Base-by-base conservation (phyloP, 2,797 vertebrate genomes). In the Cyprinella venusta region DNA sequence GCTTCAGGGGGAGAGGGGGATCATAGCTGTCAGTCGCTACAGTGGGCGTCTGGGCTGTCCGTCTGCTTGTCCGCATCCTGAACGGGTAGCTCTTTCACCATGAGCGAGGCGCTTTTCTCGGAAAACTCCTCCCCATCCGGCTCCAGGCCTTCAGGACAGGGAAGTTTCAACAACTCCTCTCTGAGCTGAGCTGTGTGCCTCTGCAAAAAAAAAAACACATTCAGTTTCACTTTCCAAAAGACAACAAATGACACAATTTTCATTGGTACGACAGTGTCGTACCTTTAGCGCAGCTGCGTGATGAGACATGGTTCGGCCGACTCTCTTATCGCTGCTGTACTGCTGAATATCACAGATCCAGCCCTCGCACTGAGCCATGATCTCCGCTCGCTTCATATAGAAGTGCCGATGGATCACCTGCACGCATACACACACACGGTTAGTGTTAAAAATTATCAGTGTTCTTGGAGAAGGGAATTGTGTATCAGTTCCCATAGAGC, bases 291-390 rank as follows among this genome's bases (percentile, higher is more conserved):
- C 98, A 36, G 98, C 98, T 42, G 98, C 98, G 0, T 99, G 98
- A 85, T 99, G 98, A 87, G 98, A 99, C 98, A 99, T 99, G 68
- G 98, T 99, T 87, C 98, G 96, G 83, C 98, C 98, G 2, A 99
- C 98, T 81, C 98, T 93, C 90, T 99, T 99, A 90, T 99, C 98
- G 4, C 97, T 98, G 96, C 98, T 99, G 93, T 99, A 98, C 93
- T 99, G 98, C 93, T 99, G 98, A 89, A 99, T 98, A 93, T 99
- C 98, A 6, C 97, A 94, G 88, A 99, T 99, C 98, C 98, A 99
- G 87, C 99, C 97, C 88, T 99, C 98, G 86, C 98, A 99, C 92
- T 99, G 98, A 71, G 96, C 95, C 97, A 99, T 98, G 91, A 99
- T 97, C 94, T 99, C 97, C 1, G 94, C 94, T 86, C 98, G 93